A percentile compares a stretch with the other conserved stretches of the same genome.
Evolutionary conservation across 2,113 vertebrate genomes (phyloP).

Genomic region (Sarotherodon lohbergeri): DNA sequence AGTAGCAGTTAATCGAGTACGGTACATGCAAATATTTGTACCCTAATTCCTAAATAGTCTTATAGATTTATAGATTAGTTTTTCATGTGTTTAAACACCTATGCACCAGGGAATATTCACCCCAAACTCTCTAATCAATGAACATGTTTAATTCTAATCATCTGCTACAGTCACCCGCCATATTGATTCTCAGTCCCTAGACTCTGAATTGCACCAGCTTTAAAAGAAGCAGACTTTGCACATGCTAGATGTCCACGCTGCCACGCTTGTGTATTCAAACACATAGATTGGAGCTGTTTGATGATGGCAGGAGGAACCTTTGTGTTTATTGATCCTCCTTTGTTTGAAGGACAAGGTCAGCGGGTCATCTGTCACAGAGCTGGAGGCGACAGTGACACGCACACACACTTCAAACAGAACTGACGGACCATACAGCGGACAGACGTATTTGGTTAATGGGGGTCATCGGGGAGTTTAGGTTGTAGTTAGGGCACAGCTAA

Average conservation of each 20-base stretch:
- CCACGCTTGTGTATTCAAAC: not conserved
- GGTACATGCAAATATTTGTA: not conserved
- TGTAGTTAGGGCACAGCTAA: slow-evolving; percentile 45
- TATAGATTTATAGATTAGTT: slow-evolving; percentile 1
- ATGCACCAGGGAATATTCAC: slow-evolving; percentile 28
- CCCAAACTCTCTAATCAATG: slow-evolving; percentile 53
- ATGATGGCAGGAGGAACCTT: slow-evolving; percentile 28
- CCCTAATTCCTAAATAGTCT: not conserved
- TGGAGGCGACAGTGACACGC: slow-evolving; percentile 34
- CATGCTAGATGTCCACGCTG: not conserved
- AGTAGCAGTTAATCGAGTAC: not conserved
- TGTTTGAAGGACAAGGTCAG: slow-evolving; percentile 60
- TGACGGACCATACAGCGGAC: slow-evolving; percentile 9
- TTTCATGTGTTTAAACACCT: slow-evolving; percentile 8
- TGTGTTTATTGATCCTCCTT: slow-evolving; percentile 55
- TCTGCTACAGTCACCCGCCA: not conserved
- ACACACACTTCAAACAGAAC: slow-evolving; percentile 56
- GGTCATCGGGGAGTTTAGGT: slow-evolving; percentile 49
- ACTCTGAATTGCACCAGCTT: slow-evolving; percentile 1
- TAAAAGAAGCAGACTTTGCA: not conserved
- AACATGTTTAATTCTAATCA: slow-evolving; percentile 64
- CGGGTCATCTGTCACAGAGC: slow-evolving; percentile 54
- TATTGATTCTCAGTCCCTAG: slow-evolving; percentile 40
- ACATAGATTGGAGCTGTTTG: slow-evolving; percentile 35
- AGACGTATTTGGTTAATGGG: slow-evolving; percentile 43